Percentiles rank a stretch among this genome's conserved stretches.
Evolutionary conservation across 1,140 invertebrate species (phyloP).

Genomic region (Orussus abietinus): DNA sequence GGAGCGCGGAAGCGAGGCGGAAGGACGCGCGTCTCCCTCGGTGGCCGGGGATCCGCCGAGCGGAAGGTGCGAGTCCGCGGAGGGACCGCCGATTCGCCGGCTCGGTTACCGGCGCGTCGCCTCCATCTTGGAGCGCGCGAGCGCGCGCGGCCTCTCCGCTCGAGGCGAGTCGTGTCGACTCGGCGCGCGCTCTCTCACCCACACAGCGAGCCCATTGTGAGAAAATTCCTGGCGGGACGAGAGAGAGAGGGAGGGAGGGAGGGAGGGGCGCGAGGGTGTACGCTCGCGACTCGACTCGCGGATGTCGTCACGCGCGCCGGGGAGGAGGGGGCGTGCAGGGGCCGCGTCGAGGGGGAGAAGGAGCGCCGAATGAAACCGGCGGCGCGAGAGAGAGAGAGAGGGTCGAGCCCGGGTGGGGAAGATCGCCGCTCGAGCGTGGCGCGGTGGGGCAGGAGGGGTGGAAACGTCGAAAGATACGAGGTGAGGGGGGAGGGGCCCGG

Average conservation of each 20-base stretch:
- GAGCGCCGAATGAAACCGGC: conserved; percentile 11
- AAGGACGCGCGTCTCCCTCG: too few relatives aligned
- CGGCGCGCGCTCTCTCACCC: conserved; percentile 30
- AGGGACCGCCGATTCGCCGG: too few relatives aligned
- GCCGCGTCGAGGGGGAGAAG: conserved; percentile 15
- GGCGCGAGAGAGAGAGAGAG: conserved; percentile 13
- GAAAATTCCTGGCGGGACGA: conserved; percentile 41
- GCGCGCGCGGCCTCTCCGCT: conserved; percentile 16
- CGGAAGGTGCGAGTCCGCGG: too few relatives aligned
- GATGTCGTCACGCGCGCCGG: conserved; percentile 28
- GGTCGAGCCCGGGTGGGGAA: conserved; percentile 5
- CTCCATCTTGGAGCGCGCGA: conserved; percentile 27
- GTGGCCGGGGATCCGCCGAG: too few relatives aligned
- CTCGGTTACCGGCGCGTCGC: conserved; percentile 10
- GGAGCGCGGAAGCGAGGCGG: too few relatives aligned
- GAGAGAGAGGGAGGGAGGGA: conserved; percentile 31
- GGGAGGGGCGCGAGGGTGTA: conserved; percentile 20
- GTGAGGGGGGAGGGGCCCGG: conserved; percentile 11
- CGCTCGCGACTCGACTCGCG: conserved; percentile 27
- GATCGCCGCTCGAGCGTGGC: too few relatives aligned
- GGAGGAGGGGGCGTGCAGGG: conserved; percentile 6
- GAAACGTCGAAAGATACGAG: conserved; percentile 20
- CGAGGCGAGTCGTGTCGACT: not conserved
- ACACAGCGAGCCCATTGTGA: conserved; percentile 48
- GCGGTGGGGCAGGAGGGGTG: conserved; percentile 15